Percentiles rank a stretch among this genome's conserved stretches.
Conservation (phyloP, 2,113 vertebrate genomes). For the Dicerorhinus sumatrensis region DNA sequence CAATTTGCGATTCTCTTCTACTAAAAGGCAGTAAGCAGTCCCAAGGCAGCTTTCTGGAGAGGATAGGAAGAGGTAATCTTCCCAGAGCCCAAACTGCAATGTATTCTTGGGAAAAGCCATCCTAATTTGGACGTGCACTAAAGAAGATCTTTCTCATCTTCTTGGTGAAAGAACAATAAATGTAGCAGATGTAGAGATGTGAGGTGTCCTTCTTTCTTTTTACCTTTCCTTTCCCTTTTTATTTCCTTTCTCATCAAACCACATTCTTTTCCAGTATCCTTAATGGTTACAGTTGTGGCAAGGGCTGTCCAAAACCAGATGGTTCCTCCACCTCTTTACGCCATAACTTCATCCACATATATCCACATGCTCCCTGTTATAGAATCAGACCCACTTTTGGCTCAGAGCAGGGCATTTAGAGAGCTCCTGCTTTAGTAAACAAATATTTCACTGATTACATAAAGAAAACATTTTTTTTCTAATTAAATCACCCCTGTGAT, state of each 20-base stretch:
- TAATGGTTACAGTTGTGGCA: constrained; percentile 16
- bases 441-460: constrained; percentile 19
- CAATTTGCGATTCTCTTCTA: background rate
- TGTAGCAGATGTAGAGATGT: background rate
- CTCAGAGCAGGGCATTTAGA: background rate
- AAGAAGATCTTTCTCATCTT: constrained; percentile 32
- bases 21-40: background rate
- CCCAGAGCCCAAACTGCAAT: background rate
- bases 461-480: background rate
- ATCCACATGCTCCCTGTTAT: background rate
- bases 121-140: background rate
- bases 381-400: background rate
- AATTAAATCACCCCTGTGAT: constrained; percentile 27
- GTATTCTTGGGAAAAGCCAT: background rate
- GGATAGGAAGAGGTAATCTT: background rate
- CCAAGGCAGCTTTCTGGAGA: constrained; percentile 9
- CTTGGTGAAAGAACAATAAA: constrained; percentile 19
- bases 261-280: constrained; percentile 44
- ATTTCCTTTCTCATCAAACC: constrained; percentile 47
- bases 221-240: background rate
- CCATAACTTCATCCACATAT: background rate
- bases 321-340: background rate
- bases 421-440: background rate
- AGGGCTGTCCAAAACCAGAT: background rate
- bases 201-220: background rate